Evolutionary conservation across 2,797 vertebrate species (phyloP), one percentile per base, ranked within the genome.

Genomic region (Myotis pilosus): DNA sequence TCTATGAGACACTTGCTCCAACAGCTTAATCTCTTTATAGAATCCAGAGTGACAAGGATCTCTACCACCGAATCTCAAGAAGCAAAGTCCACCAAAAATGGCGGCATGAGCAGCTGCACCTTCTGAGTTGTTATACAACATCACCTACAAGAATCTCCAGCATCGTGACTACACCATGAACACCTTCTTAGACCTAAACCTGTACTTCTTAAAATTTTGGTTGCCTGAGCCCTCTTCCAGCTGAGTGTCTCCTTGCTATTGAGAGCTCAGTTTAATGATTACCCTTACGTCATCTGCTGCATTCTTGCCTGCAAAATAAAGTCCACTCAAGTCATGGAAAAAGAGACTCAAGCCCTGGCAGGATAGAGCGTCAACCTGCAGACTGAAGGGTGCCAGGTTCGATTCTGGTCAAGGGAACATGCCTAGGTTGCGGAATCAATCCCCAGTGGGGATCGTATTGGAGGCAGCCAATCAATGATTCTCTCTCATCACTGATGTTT

Each of bases 221-320:
- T 98, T 99, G 96, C 99, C 99, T 3, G 99, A 99, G 98, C 99
- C 99, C 0, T 99, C 99, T 0, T 99, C 99, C 5, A 98, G 99
- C 72, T 98, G 98, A 71, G 93, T 96, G 69, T 98, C 98, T 0
- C 98, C 98, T 0, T 97, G 98, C 41, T 98, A 98, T 96, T 98
- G 84, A 98, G 47, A 4, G 51, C 47, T 8, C 17, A 12, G 13
- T 55, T 57, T 1, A 7, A 81, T 33, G 30, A 8, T 25, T 3
- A 4, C 8, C 22, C 71, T 22, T 8, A 0, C 12, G 0, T 33
- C 0, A 2, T n/a, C 62, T 83, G 4, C 76, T 85, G 85, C 78
- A 53, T 91, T 25, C 80, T 93, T 41, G 83, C 4, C 81, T 95
- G 25, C n/a, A 44, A 89, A 97, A 96, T 94, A 96, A 97, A 94